Percentiles rank a stretch among this genome's conserved stretches.
Conservation (phyloP, 2,888 invertebrate species). For the Liposcelis brunnea region DNA sequence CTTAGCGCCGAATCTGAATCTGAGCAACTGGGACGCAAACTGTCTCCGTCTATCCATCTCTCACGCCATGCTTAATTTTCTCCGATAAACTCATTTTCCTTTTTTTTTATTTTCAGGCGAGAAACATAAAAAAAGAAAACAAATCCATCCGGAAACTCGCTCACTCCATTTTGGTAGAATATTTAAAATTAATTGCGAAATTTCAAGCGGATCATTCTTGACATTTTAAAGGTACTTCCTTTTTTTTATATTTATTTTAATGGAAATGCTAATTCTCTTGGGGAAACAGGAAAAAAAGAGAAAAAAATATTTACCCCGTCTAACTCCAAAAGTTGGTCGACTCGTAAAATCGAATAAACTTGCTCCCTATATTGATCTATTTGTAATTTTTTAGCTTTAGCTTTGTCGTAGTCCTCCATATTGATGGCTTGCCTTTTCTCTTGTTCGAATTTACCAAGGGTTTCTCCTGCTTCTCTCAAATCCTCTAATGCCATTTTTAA, state of each 20-base stretch:
- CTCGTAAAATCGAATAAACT: slow-evolving; percentile 53
- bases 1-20: too few species aligned
- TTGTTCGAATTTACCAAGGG: slow-evolving; percentile 74
- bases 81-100: too few species aligned
- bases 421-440: slow-evolving; percentile 86
- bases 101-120: too few species aligned
- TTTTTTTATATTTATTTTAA: neutral
- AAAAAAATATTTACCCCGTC: slow-evolving; percentile 40
- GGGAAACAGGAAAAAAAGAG: neutral
- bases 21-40: too few species aligned
- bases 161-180: too few species aligned
- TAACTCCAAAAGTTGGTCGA: slow-evolving; percentile 62
- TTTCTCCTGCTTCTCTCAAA: slow-evolving; percentile 69
- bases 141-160: too few species aligned
- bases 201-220: slow-evolving; percentile 29
- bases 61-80: too few species aligned
- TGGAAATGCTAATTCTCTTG: neutral
- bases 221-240: slow-evolving; percentile 15
- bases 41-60: too few species aligned
- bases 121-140: too few species aligned
- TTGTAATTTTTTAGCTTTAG: slow-evolving; percentile 72
- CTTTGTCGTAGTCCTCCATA: slow-evolving; percentile 81
- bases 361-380: slow-evolving; percentile 68
- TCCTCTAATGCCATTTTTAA: slow-evolving; percentile 72
- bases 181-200: too few species aligned